These are phyloP conservation scores for Phaedon cochleariae DNA, from an alignment of 2,888 invertebrate species.

Conservation along the genomic window DNA sequence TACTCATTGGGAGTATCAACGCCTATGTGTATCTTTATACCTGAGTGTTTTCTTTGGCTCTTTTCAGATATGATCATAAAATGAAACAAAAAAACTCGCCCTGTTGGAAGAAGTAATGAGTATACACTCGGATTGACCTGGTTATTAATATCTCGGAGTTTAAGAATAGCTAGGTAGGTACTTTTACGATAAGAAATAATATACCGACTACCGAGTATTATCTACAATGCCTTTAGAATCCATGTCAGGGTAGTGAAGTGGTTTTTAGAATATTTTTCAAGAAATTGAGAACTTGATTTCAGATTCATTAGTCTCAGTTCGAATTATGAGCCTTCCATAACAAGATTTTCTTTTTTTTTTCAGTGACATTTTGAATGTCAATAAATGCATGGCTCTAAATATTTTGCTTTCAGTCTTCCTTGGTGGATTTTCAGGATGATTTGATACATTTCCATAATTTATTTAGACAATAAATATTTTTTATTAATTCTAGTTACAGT, in stretches of 20 bases:
- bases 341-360: no score
- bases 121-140: not conserved
- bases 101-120: not conserved
- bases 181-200: no score
- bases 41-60: not conserved
- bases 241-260: no score
- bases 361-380: conserved; percentile 15
- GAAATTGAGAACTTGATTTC: no score
- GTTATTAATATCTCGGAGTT: not conserved
- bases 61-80: not conserved
- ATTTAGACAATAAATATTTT: conserved; percentile 22
- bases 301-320: no score
- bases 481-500: not conserved
- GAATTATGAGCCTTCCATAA: no score
- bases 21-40: not conserved
- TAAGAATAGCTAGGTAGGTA: no score
- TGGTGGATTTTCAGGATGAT: not conserved
- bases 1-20: not conserved
- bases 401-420: conserved; percentile 26
- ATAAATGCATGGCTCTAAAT: conserved; percentile 21
- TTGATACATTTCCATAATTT: not conserved
- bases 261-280: no score
- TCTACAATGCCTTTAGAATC: not conserved
- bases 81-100: not conserved
- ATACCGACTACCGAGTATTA: not conserved